Evolutionary conservation across 2,888 invertebrate genomes (phyloP).

Genomic region (Leptinotarsa juncta): DNA sequence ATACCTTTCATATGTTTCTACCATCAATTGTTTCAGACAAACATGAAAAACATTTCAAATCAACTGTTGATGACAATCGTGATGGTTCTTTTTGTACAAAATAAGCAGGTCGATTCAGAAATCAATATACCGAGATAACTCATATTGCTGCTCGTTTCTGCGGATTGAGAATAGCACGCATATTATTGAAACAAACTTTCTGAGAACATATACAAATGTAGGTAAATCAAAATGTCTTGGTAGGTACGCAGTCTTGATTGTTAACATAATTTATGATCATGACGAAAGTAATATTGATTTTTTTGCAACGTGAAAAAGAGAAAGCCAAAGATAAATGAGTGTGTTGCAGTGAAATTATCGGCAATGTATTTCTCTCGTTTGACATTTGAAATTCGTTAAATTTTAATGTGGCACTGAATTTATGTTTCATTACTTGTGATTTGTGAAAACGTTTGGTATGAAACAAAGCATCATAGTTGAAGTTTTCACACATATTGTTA

Average conservation of each 20-base stretch:
- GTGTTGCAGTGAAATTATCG: conserved; percentile 4
- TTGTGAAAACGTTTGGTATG: not conserved
- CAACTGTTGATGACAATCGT: too few species aligned
- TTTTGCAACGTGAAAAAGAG: conserved; percentile 15
- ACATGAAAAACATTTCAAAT: too few species aligned
- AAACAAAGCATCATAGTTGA: too few species aligned
- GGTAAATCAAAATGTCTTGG: conserved; percentile 16
- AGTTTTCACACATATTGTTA: too few species aligned
- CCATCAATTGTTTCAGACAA: too few species aligned
- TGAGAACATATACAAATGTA: not conserved
- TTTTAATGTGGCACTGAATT: conserved; percentile 4
- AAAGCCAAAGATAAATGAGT: conserved; percentile 9
- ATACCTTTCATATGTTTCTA: too few species aligned
- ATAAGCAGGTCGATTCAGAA: too few species aligned
- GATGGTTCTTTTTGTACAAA: too few species aligned
- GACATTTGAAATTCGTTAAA: conserved; percentile 3
- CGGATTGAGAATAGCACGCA: too few species aligned
- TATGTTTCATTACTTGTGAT: not conserved
- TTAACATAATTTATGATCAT: conserved; percentile 18
- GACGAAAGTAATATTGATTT: conserved; percentile 14
- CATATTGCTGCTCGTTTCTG: too few species aligned
- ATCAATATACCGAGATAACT: too few species aligned
- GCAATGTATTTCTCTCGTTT: not conserved
- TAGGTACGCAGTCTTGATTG: conserved; percentile 14
- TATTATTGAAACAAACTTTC: too few species aligned